phyloP scores from a whole-genome alignment of 2,888 invertebrate genomes.

The Empis stercorea region DNA sequence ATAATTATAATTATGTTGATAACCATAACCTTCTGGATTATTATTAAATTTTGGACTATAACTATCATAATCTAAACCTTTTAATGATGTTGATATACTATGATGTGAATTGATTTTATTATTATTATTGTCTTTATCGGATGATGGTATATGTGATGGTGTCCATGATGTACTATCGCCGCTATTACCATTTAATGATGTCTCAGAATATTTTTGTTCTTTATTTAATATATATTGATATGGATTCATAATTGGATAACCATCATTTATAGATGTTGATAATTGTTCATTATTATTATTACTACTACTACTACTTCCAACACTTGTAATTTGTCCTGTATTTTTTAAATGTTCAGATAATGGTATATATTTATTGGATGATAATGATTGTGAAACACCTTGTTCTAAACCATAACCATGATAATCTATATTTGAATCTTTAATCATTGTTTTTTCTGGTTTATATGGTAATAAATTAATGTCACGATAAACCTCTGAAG shows the following conservation, averaged over 20 bases:
- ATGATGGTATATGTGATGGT: slow-evolving; percentile 13
- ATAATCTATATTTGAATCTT: slow-evolving; percentile 15
- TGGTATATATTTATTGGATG: not conserved
- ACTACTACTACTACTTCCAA: too few relatives aligned
- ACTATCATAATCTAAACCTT: slow-evolving; percentile 25
- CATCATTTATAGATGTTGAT: slow-evolving; percentile 21
- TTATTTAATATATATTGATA: slow-evolving; percentile 30
- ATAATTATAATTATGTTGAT: slow-evolving; percentile 27
- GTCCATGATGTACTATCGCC: slow-evolving; percentile 21
- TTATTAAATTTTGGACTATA: slow-evolving; percentile 34
- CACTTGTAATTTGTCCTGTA: not conserved
- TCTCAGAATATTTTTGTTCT: slow-evolving; percentile 15
- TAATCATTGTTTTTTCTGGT: slow-evolving; percentile 20
- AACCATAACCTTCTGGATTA: slow-evolving; percentile 34
- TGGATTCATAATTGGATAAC: slow-evolving; percentile 27
- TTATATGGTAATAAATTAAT: slow-evolving; percentile 33
- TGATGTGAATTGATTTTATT: not conserved
- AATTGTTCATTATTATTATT: not conserved
- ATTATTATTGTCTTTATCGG: slow-evolving; percentile 5
- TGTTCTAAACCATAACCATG: slow-evolving; percentile 4
- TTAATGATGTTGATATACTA: slow-evolving; percentile 13
- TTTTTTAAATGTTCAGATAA: not conserved
- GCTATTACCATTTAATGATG: slow-evolving; percentile 17
- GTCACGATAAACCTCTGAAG: slow-evolving; percentile 34
- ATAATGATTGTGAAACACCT: too few relatives aligned